phyloP scores from a whole-genome alignment of 2,797 vertebrate genomes.

The Lacerta viridis region DNA sequence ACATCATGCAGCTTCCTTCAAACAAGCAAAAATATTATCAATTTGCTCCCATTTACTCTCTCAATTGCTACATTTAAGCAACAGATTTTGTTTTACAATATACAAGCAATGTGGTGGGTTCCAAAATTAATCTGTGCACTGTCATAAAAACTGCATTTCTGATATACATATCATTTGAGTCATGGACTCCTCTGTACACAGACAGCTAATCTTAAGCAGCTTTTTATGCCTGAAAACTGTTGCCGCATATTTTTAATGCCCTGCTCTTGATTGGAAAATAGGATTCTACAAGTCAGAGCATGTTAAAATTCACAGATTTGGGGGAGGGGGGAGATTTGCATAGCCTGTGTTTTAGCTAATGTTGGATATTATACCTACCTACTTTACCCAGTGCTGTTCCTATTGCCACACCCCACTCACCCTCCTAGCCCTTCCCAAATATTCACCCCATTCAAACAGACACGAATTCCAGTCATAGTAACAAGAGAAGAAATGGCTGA shows the following conservation, averaged over 20 bases:
- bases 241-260: conserved; percentile 55
- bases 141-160: conserved; percentile 60
- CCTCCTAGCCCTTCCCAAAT: not conserved
- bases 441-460: not conserved
- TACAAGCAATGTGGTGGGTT: conserved; percentile 50
- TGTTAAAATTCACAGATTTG: not conserved
- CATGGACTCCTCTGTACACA: conserved; percentile 47
- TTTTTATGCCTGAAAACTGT: conserved; percentile 57
- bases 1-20: conserved; percentile 56
- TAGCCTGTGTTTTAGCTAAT: not conserved
- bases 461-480: not conserved
- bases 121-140: conserved; percentile 64
- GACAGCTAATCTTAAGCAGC: conserved; percentile 57
- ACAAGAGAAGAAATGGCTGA: no score
- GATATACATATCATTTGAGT: conserved; percentile 43
- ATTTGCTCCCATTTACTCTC: conserved; percentile 65
- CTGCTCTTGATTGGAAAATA: conserved; percentile 67
- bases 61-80: conserved; percentile 58
- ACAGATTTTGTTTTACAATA: conserved; percentile 60
- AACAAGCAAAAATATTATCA: conserved; percentile 64
- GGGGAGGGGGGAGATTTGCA: not conserved
- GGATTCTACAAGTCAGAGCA: conserved; percentile 28
- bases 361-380: not conserved
- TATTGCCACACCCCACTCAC: not conserved
- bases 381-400: not conserved